Base-by-base conservation (phyloP, 2,113 vertebrate species). In the Ammodytes marinus region DNA sequence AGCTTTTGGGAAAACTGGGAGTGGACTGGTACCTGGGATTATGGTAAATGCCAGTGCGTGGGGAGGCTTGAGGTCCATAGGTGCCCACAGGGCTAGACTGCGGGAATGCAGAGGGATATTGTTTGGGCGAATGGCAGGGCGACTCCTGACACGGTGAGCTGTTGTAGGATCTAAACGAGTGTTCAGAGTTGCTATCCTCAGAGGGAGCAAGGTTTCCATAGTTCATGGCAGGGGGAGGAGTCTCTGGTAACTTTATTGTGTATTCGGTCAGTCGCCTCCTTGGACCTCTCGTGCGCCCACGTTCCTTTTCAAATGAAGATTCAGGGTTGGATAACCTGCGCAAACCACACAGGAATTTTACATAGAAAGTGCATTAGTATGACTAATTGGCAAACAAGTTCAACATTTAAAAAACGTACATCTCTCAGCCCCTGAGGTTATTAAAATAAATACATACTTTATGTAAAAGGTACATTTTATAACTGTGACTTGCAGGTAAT, bases 171-270 rank as follows among this genome's bases (percentile, higher is more conserved):
- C 94, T 68, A 84, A 93, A 95, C 1, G 95, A 97, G 74, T 94
- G 91, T 17, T 97, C 96, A 0, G 96, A 97, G 85, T 92, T 93
- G 63, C 95, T 96, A 72, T 97, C 96, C 76, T 97, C 96, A 0
- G 96, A 96, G 67, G 91, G 91, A 2, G 94, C 92, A 59, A 88
- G 91, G 73, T 74, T 91, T 73, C 80, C 85, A 27, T 89, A 76
- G 19, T 69, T 82, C 45, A 89, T 58, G 0, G 68, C 55, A 43
- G 90, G 54, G 8, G 92, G 90, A 60, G 85, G 87, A 57, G 93
- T 88, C 17, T 95, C 93, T 0, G 94, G 92, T 59, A 94, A 82
- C 0, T 88, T 90, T 74, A 95, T 93, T 0, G 89, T 83, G 54
- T 95, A 95, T 49, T 96, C 95, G 0, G 95, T 95, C 57, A 96